phyloP scores from a whole-genome alignment of 2,888 invertebrate genomes.

The Dexiosoma caninum region DNA sequence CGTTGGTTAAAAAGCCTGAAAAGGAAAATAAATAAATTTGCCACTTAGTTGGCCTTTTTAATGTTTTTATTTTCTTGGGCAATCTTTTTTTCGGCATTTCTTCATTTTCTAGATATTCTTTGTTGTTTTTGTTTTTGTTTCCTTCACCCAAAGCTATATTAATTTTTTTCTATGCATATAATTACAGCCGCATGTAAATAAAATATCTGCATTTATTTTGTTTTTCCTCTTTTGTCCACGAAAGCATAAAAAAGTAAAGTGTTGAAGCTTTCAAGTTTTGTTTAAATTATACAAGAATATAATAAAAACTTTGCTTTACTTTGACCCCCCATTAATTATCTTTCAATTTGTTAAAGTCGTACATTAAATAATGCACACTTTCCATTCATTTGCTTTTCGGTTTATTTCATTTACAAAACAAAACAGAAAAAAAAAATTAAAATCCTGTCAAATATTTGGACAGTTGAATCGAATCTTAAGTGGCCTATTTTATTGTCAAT shows the following conservation, averaged over 20 bases:
- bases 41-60: conserved; percentile 55
- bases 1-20: conserved; percentile 52
- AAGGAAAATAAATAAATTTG: conserved; percentile 59
- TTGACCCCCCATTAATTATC: conserved; percentile 56
- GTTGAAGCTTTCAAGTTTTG: neutral
- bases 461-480: neutral
- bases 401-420: neutral
- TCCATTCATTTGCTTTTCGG: conserved; percentile 9
- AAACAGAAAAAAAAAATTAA: neutral
- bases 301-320: neutral
- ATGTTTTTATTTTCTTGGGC: conserved; percentile 49
- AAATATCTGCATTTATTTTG: neutral
- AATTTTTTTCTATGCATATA: neutral
- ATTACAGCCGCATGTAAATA: neutral
- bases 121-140: conserved; percentile 15
- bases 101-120: neutral
- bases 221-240: neutral
- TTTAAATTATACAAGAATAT: neutral
- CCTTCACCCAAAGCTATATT: conserved; percentile 13
- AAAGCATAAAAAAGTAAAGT: neutral
- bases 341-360: conserved; percentile 53
- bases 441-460: no score
- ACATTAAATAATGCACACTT: neutral
- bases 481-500: neutral
- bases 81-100: conserved; percentile 19